Percentiles rank a stretch among this genome's conserved stretches.
phyloP scores from a whole-genome alignment of 2,888 invertebrate species.

The Odontocerum albicorne region DNA sequence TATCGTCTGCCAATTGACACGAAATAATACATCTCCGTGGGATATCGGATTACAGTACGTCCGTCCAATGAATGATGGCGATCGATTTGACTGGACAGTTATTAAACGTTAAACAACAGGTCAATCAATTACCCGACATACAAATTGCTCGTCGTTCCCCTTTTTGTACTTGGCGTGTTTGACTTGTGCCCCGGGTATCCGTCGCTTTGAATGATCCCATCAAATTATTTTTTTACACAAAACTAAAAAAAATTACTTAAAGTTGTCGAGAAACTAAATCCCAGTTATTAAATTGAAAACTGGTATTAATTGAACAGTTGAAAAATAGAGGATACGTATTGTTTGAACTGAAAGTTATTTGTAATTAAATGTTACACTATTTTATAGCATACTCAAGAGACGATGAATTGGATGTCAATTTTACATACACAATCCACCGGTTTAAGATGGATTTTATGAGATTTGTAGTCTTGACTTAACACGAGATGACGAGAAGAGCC shows the following conservation, averaged over 20 bases:
- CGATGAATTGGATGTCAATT: too few relatives aligned
- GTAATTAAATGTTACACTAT: too few relatives aligned
- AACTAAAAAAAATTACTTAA: background rate
- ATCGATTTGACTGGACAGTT: constrained; percentile 25
- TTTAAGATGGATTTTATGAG: too few relatives aligned
- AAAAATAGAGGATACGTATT: too few relatives aligned
- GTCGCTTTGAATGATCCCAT: background rate
- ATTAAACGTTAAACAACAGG: constrained; percentile 34
- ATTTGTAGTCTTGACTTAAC: too few relatives aligned
- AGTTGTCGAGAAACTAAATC: too few relatives aligned
- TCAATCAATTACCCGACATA: constrained; percentile 34
- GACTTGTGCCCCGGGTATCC: background rate
- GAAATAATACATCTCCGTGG: background rate
- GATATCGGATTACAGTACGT: background rate
- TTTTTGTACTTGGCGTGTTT: background rate
- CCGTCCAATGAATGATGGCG: constrained; percentile 14
- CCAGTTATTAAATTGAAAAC: too few relatives aligned
- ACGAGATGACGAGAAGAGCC: too few relatives aligned
- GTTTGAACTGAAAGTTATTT: too few relatives aligned
- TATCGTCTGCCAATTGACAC: constrained; percentile 9
- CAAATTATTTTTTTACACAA: background rate
- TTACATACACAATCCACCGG: too few relatives aligned
- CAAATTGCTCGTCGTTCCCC: constrained; percentile 24
- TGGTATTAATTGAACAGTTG: too few relatives aligned
- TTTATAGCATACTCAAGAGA: too few relatives aligned